Evolutionary conservation across 2,888 invertebrate genomes (phyloP), one percentile per base, ranked within the genome.

Genomic region (Drosophila planitibia): DNA sequence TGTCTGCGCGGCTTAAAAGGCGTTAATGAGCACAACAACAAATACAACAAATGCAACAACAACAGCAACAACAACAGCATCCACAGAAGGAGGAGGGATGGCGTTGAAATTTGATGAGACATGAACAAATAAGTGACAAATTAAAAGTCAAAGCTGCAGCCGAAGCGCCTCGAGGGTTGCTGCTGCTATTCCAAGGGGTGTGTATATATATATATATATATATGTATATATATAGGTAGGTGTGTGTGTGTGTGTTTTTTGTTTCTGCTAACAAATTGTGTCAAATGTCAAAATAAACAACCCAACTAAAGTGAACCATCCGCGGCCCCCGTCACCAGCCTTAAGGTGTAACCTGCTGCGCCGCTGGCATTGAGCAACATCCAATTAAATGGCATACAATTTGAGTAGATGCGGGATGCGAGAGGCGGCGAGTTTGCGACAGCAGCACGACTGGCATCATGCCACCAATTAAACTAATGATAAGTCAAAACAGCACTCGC

Each of bases 381-480:
- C 88, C 91, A 87, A 87, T 87, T 87, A 87, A 85, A 90, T 80
- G 80, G 53, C 77, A 79, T 70, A 74, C 68, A 74, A 70, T 69
- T 52, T 49, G 54, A 22, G 28, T 37, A 19, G 41, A 55, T 25
- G 35, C 44, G 37, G 12, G 57, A 28, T 28, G 35, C 19, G 33
- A 22, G 12, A 32, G 1, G 22, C 12, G 47, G n/a, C 41, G 35
- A 25, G 52, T 28, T 39, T 33, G 49, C 30, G 32, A 55, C 58
- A 54, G 53, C 25, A 19, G 47, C 52, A 53, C 57, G 71, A 62
- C 81, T 74, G 83, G 90, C 85, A 89, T 89, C 90, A 92, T 87
- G 92, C 90, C 90, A 86, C 90, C 92, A 92, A 92, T 92, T 92
- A 92, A 90, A 91, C 90, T 91, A 92, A 91, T 91, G 90, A 92